Base-by-base conservation (phyloP, 2,888 invertebrate species). In the Leptinotarsa tumamoca region DNA sequence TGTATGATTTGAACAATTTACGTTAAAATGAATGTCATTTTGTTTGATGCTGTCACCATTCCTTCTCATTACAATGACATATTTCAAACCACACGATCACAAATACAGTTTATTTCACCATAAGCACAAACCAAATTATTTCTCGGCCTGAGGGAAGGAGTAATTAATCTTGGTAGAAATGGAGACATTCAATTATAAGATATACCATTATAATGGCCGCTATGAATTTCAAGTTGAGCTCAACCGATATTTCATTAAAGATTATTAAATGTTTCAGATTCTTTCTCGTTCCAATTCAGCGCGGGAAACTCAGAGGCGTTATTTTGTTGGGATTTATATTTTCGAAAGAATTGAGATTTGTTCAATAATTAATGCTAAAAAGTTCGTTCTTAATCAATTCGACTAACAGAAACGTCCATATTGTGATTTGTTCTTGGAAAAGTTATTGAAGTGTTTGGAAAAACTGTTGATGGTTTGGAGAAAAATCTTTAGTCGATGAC, bases 181-280 rank as follows among this genome's bases (percentile, higher is more conserved):
- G 18, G 63, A n/a, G 63, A 63, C 63, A 63, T 63, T 63, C 63
- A 63, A 63, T 63, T 63, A 63, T 63, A 63, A 17, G 63, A 63
- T 63, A 63, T 63, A 63, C 63, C 33, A 33, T 63, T 43, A 63
- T 63, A 33, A 63, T 63, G 63, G n/a, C 58, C 33, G 33, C 33
- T 43, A 43, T 43, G 63, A 43, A 63, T 63, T 63, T 43, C 43
- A 43, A 33, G 43, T 33, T 33, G n/a, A 27, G 43, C 63, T 27
- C 33, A 33, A n/a, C 15, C 63, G 15, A 63, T 63, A 63, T 63
- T 63, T 63, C 63, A 63, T 33, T 63, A 3, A 33, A 33, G 27
- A 63, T 27, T 63, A 63, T 63, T 33, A 63, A 63, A 63, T 63
- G n/a, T 33, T 63, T 43, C 27, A 33, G 43, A 63, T 63, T 63